Base-by-base conservation (phyloP, 2,113 vertebrate species). In the Sphyrna mokarran region DNA sequence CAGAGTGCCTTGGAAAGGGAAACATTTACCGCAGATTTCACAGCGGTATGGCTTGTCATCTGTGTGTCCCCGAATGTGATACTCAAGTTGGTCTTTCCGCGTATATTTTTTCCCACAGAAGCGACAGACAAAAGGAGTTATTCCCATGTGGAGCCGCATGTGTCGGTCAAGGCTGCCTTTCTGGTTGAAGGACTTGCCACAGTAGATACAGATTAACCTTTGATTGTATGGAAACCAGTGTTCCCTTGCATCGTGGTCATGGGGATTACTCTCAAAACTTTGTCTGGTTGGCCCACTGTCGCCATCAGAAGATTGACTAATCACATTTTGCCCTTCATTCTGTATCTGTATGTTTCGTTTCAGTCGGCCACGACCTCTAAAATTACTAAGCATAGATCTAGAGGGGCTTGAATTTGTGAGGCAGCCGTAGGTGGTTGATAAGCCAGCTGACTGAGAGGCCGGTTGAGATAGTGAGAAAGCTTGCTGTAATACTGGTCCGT, bases 41-140 rank as follows among this genome's bases (percentile, higher is more conserved):
- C 99, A 99, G 97, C 99, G 98, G 97, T 99, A 99, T 95, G 99
- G 99, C 96, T 99, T 99, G 97, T 99, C 99, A 97, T 99, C 99
- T 2, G 99, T 99, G 96, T 99, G 99, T 96, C 99, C 99, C 29
- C 99, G 98, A 97, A 99, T 99, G 97, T 99, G 99, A 97, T 99
- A 99, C 97, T 99, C 99, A 43, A 99, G 97, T 68, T 99, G 99
- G 97, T 99, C 99, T 97, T 99, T 99, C 96, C 99, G 98, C 0
- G 99, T 99, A 95, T 99, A 99, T 96, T 99, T 99, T 97, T 99
- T 99, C 96, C 99, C 99, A 85, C 99, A 99, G 96, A 98, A 99
- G 97, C 99, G 99, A 97, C 99, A 99, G 95, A 99, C 99, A 3
- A 99, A 99, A 18, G 99, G 99, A 43, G 99, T 99, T 97, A 99